Percentiles rank a stretch among this genome's conserved stretches.
These are phyloP conservation scores for Oconnorella tubifera DNA, from an alignment of 2,888 invertebrate genomes.

Conservation along the genomic window DNA sequence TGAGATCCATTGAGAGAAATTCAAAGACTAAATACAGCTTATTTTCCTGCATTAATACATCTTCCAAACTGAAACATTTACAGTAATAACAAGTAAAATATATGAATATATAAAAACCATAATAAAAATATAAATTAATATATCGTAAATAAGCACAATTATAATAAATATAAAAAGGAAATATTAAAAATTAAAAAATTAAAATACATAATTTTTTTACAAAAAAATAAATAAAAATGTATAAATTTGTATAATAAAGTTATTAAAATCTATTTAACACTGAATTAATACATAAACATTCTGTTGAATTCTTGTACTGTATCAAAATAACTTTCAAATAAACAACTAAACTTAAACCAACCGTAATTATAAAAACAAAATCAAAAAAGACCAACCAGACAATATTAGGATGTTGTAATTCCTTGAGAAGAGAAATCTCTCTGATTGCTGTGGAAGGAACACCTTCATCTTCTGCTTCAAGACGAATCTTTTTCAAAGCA, in stretches of 20 bases:
- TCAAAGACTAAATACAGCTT: slow-evolving; percentile 92
- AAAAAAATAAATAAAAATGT: too few species aligned
- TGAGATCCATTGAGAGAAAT: slow-evolving; percentile 91
- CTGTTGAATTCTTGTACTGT: too few species aligned
- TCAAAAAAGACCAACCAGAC: slow-evolving; percentile 67
- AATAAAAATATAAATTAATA: background rate
- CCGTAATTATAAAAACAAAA: too few species aligned
- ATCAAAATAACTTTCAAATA: too few species aligned
- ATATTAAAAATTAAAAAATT: background rate
- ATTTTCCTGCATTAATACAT: slow-evolving; percentile 91
- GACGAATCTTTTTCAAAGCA: slow-evolving; percentile 94
- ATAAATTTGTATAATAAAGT: too few species aligned
- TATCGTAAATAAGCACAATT: background rate
- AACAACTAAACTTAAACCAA: too few species aligned
- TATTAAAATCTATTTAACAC: too few species aligned
- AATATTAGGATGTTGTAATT: slow-evolving; percentile 89
- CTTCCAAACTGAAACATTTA: slow-evolving; percentile 77
- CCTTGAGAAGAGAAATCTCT: slow-evolving; percentile 92
- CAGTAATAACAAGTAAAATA: background rate
- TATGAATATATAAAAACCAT: background rate
- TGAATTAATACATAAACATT: too few species aligned
- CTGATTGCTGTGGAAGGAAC: slow-evolving; percentile 95
- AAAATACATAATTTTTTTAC: too few species aligned
- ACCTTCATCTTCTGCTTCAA: slow-evolving; percentile 94
- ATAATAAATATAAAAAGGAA: background rate